Percentiles rank a stretch among this genome's conserved stretches.
These are phyloP conservation scores for Drosophila paramelanica DNA, from an alignment of 2,888 invertebrate species.

Conservation along the genomic window DNA sequence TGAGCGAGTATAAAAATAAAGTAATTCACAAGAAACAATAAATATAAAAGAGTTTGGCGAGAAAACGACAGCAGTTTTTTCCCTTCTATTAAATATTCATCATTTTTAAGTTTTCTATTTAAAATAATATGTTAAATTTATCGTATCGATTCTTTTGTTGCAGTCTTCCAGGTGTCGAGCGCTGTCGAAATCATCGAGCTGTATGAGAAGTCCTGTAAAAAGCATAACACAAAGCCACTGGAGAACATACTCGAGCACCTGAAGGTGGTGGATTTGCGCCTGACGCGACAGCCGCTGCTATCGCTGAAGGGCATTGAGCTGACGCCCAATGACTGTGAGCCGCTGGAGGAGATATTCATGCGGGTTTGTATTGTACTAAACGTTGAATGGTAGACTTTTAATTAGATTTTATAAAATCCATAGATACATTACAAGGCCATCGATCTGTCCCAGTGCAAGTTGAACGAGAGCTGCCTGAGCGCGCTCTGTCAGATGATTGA, in stretches of 20 bases:
- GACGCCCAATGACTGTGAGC: constrained; percentile 90
- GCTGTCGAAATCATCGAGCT: constrained; percentile 90
- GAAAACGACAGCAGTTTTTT: too few relatives aligned
- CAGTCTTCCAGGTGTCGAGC: constrained; percentile 81
- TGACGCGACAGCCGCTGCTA: constrained; percentile 87
- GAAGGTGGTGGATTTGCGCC: constrained; percentile 86
- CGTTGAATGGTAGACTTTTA: not conserved
- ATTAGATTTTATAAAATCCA: constrained; percentile 84
- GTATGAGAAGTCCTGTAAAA: constrained; percentile 90
- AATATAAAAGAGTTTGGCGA: too few relatives aligned
- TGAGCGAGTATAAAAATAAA: too few relatives aligned
- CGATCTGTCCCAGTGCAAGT: constrained; percentile 83
- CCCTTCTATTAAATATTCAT: too few relatives aligned
- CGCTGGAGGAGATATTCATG: constrained; percentile 93
- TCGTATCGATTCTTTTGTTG: constrained; percentile 22
- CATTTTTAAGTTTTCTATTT: too few relatives aligned
- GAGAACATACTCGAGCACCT: constrained; percentile 90
- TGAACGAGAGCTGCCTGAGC: constrained; percentile 87
- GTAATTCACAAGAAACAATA: too few relatives aligned
- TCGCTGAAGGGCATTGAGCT: constrained; percentile 87
- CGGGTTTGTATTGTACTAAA: constrained; percentile 84
- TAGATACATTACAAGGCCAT: constrained; percentile 85
- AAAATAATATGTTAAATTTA: not conserved
- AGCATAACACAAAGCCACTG: constrained; percentile 90
- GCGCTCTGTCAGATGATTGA: constrained; percentile 96